Evolutionary conservation across 64 coral and sea anemone genomes (phyloP), one percentile per base, ranked within the genome.

Genomic region (Pachyseris speciosa): DNA sequence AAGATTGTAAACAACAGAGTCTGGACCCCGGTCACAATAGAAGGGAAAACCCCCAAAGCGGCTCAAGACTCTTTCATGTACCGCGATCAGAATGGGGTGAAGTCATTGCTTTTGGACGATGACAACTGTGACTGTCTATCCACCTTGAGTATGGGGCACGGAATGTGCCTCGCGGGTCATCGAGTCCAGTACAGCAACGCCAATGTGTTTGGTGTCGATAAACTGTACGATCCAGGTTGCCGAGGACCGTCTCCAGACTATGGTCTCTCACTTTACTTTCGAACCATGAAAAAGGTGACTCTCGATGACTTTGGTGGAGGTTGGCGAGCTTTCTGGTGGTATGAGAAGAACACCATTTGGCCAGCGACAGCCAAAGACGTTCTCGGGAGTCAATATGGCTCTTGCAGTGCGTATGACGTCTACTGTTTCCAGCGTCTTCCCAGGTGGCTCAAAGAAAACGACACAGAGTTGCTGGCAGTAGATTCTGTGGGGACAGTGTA

Each of bases 301-400:
- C 68, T 85, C 25, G 76, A 84, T 16, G 27, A 28, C 19, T 94
- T 84, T 40, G 93, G 93, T 52, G 78, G 86, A 3, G 51, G 61
- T 17, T 94, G 93, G 93, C 60, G 24, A 55, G 77, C 68, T 19
- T 94, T 94, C 26, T 94, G 93, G 93, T 94, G 93, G 93, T 94
- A 78, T 58, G 60, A 78, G 26, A 81, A 67, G 1, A 87, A 71
- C 48, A 41, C 28, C 40, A 42, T 45, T 22, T 94, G 93, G 93
- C 93, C 93, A 42, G 74, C 50, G 44, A 60, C 85, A 65, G 72
- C 74, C 26, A 72, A 11, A 8, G 93, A 94, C 37, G 55, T 94
- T 7, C 63, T 94, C 38, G 57, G 71, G 70, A 84, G 51, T 44
- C 86, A 42, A 9, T 90, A 90, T 13, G 77, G 93, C 55, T 43